These are phyloP conservation scores for Erethizon dorsatum DNA, from an alignment of 2,797 vertebrate species.

Conservation along the genomic window DNA sequence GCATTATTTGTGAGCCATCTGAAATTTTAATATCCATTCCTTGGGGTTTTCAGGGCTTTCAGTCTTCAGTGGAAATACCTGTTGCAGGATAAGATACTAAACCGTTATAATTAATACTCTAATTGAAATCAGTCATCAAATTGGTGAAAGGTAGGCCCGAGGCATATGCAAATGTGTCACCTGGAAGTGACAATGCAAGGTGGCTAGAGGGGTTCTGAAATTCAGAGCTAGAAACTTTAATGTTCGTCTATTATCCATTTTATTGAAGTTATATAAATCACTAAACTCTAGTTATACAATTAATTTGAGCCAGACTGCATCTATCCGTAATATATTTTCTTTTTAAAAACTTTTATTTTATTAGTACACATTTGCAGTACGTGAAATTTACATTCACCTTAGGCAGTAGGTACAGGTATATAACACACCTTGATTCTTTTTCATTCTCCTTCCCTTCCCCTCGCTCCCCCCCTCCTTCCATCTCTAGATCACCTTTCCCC, in stretches of 20 bases:
- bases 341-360: neutral
- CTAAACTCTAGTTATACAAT: neutral
- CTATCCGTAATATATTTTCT: neutral
- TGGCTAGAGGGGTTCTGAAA: neutral
- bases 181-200: neutral
- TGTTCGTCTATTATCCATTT: conserved; percentile 34
- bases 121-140: neutral
- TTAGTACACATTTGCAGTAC: neutral
- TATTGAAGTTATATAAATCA: neutral
- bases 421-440: neutral
- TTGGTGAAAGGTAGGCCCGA: neutral
- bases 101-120: neutral
- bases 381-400: neutral
- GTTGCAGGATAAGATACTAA: neutral
- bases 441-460: neutral
- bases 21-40: neutral
- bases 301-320: conserved; percentile 1
- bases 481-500: neutral
- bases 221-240: neutral
- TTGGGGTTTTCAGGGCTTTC: neutral
- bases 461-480: neutral
- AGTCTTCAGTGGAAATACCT: neutral
- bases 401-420: neutral
- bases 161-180: neutral
- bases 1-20: neutral